Conservation (phyloP, 2,888 invertebrate species). For the Drosophila hamatofila region DNA sequence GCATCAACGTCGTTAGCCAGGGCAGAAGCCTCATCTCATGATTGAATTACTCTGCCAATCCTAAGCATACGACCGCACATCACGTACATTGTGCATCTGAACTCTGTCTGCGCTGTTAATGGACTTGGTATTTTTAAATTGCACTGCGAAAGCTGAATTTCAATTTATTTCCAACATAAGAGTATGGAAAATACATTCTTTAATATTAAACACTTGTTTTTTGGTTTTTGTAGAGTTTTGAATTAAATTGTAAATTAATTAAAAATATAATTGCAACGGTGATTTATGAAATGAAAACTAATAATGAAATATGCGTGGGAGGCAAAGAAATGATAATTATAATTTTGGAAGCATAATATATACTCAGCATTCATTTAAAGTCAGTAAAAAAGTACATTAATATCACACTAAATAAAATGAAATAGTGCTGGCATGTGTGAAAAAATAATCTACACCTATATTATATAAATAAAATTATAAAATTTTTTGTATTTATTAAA, state of each 20-base stretch:
- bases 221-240: not conserved
- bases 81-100: slow-evolving; percentile 40
- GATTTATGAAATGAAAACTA: not conserved
- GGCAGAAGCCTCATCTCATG: slow-evolving; percentile 21
- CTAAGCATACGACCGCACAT: slow-evolving; percentile 15
- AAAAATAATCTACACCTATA: no score
- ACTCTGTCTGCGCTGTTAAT: slow-evolving; percentile 40
- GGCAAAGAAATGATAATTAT: no score
- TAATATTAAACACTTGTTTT: not conserved
- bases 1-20: slow-evolving; percentile 11
- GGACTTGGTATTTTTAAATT: slow-evolving; percentile 36
- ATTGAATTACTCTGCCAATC: slow-evolving; percentile 30
- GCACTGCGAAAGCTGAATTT: not conserved
- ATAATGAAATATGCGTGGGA: not conserved
- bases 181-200: not conserved
- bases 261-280: no score
- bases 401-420: no score
- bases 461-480: no score
- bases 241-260: not conserved
- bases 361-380: no score
- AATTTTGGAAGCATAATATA: no score
- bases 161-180: not conserved
- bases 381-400: no score
- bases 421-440: no score
- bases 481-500: no score